phyloP scores from a whole-genome alignment of 1,140 invertebrate species.

The Triops longicaudatus region DNA sequence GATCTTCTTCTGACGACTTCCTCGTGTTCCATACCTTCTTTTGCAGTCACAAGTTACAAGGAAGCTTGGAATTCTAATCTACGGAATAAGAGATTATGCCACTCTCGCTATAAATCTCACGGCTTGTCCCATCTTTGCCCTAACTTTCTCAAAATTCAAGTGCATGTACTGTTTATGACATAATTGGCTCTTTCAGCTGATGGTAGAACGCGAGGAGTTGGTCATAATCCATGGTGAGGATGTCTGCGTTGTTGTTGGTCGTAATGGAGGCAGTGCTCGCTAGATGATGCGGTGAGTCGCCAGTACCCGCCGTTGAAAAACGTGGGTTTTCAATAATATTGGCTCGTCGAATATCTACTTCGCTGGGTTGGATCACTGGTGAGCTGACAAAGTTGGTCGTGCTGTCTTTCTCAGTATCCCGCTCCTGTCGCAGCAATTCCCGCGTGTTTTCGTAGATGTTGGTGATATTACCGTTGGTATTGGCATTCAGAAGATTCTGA shows the following conservation, averaged over 20 bases:
- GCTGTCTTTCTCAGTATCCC: neutral
- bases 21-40: neutral
- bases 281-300: neutral
- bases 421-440: neutral
- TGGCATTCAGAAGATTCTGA: neutral
- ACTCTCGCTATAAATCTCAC: too few relatives aligned
- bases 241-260: slow-evolving; percentile 15
- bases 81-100: neutral
- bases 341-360: slow-evolving; percentile 61
- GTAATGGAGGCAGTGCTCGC: neutral
- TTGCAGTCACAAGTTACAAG: neutral
- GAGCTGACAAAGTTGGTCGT: neutral
- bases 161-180: neutral
- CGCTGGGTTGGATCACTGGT: slow-evolving; percentile 26
- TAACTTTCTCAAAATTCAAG: too few relatives aligned
- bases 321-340: slow-evolving; percentile 80
- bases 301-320: slow-evolving; percentile 48
- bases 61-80: neutral
- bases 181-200: neutral
- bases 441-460: neutral
- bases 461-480: neutral
- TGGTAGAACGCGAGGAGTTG: neutral
- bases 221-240: neutral
- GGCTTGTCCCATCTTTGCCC: too few relatives aligned
- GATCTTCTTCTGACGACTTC: neutral